A percentile compares a stretch with the other conserved stretches of the same genome.
These are phyloP conservation scores for Tridacna crocea DNA, from an alignment of 2,888 invertebrate species.

Conservation along the genomic window DNA sequence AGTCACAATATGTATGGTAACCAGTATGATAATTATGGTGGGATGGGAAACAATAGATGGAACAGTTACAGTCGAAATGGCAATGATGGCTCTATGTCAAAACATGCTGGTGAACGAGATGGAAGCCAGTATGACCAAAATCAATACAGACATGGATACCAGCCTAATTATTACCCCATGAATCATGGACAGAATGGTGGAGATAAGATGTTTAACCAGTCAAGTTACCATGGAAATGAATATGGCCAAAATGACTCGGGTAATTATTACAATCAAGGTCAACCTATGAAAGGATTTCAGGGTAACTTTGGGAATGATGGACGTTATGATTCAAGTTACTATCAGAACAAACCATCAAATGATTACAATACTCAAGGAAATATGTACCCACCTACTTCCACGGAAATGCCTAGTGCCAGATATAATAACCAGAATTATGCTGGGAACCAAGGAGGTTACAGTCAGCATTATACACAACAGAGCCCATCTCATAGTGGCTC, in stretches of 20 bases:
- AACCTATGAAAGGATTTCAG: constrained; percentile 51
- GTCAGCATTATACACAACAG: constrained; percentile 53
- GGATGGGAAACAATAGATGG: constrained; percentile 45
- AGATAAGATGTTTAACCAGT: constrained; percentile 49
- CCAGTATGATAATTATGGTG: constrained; percentile 52
- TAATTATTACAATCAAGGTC: constrained; percentile 57
- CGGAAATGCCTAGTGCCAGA: constrained; percentile 44
- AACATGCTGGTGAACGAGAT: constrained; percentile 32
- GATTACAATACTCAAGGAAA: constrained; percentile 51
- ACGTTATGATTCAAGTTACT: constrained; percentile 48
- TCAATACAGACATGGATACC: constrained; percentile 48
- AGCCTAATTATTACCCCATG: constrained; percentile 41
- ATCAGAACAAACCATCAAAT: constrained; percentile 44
- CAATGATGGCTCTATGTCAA: constrained; percentile 35
- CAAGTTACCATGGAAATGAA: constrained; percentile 58
- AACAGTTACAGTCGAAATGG: constrained; percentile 47
- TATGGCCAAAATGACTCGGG: constrained; percentile 55
- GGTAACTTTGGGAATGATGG: constrained; percentile 49
- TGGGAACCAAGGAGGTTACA: constrained; percentile 48
- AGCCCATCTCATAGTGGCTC: constrained; percentile 45
- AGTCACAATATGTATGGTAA: constrained; percentile 48
- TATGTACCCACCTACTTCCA: constrained; percentile 53
- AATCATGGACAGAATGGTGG: constrained; percentile 57
- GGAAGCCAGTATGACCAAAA: constrained; percentile 39
- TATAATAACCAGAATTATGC: constrained; percentile 49